Evolutionary conservation across 2,797 vertebrate species (phyloP), one percentile per base, ranked within the genome.

Genomic region (Chiropotes sagulatus): DNA sequence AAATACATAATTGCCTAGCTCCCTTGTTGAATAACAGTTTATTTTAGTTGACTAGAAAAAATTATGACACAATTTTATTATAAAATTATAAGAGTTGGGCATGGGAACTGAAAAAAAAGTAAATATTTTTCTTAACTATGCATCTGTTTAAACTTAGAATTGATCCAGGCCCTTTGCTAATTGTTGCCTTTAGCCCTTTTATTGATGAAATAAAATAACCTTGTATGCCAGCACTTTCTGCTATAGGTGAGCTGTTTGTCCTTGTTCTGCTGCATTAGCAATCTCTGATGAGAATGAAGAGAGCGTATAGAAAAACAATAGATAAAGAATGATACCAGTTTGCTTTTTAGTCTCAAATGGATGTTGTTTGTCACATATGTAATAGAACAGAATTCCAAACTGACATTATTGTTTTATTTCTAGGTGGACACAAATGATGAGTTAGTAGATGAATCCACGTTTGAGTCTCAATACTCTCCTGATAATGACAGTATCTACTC

Each of bases 381-480:
- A 70, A 10, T 64, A 36, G 73, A 88, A 93, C 75, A 94, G 58
- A 93, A 72, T 97, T 96, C 92, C 81, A 91, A 64, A 11, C 94
- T 98, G 94, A 97, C 96, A 82, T 54, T 98, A 95, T 92, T 97
- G 83, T 78, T 98, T 94, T 98, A 96, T 98, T 98, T 67, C 88
- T 99, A 99, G 99, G 99, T 99, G 97, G 99, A 99, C 97, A 98
- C 99, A 87, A 97, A 98, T 0, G 99, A 99, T 78, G 99, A 99
- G 97, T 93, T 99, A 93, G 98, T 83, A 57, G 99, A 99, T 78
- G 99, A 99, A 58, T 99, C 99, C 97, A 88, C 97, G 44, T 98
- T 99, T 80, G 99, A 99, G 93, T 99, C 98, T 0, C 98, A 98
- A 54, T 99, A 98, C 98, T 98, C 99, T 24, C 98, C 98, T 7